Base-by-base conservation (phyloP, 2,888 invertebrate genomes). In the Sympetrum striolatum region DNA sequence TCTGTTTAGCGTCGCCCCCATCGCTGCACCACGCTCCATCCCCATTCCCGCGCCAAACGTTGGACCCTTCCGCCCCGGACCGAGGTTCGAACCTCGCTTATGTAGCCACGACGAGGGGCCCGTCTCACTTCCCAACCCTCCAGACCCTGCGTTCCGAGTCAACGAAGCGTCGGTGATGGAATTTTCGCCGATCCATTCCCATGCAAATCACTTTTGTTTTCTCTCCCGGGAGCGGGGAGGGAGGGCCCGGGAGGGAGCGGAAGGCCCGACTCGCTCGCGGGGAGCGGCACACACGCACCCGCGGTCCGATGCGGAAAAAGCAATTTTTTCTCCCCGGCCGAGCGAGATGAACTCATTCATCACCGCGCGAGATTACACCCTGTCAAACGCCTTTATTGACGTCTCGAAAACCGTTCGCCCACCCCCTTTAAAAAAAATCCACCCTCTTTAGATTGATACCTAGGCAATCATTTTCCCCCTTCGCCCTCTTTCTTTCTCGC, bases 331-430 rank as follows among this genome's bases (percentile, higher is more conserved):
- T 37, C 86, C 37, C 37, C 86, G 6, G 15, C 22, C 12, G 81
- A 53, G 31, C 25, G 48, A 82, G 81, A 82, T 58, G 86, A 86
- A n/a, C 37, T 22, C 86, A 86, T 64, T 86, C 86, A 86, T 64
- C 86, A 86, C 86, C 80, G 18, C 22, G 86, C 35, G 64, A 86
- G 86, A 86, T 86, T 86, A 86, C 48, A 39, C 86, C 86, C 86
- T 64, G 86, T 86, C 86, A 86, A 86, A 64, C 37, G n/a, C 86
- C 64, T 86, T 53, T 86, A 86, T 86, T 86, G 86, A 86, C 86
- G 86, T 31, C 86, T 37, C 73, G 60, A 44, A 80, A 44, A 44
- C 37, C 39, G 80, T 37, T 37, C 31, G 35, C 35, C 80, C 80
- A 35, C 35, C 35, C 35, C 80, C n/a, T 80, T 44, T 25, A 3